These are phyloP conservation scores for Tiliacea aurago DNA, from an alignment of 2,888 invertebrate species.

Conservation along the genomic window DNA sequence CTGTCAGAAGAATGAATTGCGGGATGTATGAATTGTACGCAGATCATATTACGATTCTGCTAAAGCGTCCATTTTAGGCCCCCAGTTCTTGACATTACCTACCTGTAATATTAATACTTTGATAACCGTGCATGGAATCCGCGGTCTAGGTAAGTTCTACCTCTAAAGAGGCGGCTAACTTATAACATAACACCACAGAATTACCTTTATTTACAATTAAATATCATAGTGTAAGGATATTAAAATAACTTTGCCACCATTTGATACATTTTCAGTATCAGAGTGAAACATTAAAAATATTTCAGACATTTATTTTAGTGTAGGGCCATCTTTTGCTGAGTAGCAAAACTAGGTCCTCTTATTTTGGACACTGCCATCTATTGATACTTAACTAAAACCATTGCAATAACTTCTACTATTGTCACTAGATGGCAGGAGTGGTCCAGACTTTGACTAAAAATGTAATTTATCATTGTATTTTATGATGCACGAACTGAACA, in stretches of 20 bases:
- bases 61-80: too few species aligned
- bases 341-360: constrained; percentile 33
- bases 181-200: background rate
- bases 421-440: constrained; percentile 2
- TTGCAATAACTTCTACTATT: accelerated
- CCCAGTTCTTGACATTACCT: background rate
- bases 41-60: too few species aligned
- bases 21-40: too few species aligned
- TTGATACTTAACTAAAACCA: background rate
- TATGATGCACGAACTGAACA: too few species aligned
- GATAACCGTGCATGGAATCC: background rate
- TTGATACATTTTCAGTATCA: background rate
- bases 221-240: background rate
- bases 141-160: too few species aligned
- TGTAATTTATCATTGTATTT: background rate
- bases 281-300: too few species aligned
- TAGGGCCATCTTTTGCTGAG: constrained; percentile 59
- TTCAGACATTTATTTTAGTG: background rate
- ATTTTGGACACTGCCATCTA: constrained; percentile 2
- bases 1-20: too few species aligned
- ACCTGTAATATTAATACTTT: background rate
- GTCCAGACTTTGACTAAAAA: background rate
- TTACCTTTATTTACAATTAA: background rate
- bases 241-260: background rate
- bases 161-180: too few species aligned